Conservation (phyloP, 2,888 invertebrate genomes). For the Maniola hyperantus region DNA sequence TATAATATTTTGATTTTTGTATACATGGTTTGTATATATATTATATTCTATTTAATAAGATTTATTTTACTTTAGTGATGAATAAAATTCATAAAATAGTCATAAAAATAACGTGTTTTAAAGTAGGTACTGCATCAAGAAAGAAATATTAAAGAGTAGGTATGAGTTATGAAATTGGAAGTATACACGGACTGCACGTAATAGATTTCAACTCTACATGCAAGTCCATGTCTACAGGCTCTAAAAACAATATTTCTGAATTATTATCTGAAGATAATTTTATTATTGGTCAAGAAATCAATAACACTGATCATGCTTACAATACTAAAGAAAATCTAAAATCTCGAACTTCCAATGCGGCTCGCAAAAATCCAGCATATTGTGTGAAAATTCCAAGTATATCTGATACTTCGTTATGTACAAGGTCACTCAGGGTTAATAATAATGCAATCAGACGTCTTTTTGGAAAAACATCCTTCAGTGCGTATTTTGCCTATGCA, state of each 20-base stretch:
- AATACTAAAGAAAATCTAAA: background rate
- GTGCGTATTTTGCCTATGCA: constrained; percentile 1
- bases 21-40: no score
- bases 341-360: background rate
- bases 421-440: background rate
- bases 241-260: background rate
- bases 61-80: constrained; percentile 19
- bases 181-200: constrained; percentile 19
- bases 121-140: background rate
- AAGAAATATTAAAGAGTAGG: background rate
- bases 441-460: background rate
- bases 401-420: constrained; percentile 4
- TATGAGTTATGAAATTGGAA: constrained; percentile 16
- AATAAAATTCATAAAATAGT: constrained; percentile 5
- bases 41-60: background rate
- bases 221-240: no score
- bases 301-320: background rate
- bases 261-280: background rate
- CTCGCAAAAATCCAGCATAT: constrained; percentile 13
- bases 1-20: constrained; percentile 9
- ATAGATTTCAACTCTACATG: constrained; percentile 24
- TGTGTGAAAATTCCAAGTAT: constrained; percentile 4
- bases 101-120: background rate
- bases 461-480: constrained; percentile 7
- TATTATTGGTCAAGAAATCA: background rate